These are phyloP conservation scores for Heliconius cydno DNA, from an alignment of 2,888 invertebrate genomes.

Conservation along the genomic window DNA sequence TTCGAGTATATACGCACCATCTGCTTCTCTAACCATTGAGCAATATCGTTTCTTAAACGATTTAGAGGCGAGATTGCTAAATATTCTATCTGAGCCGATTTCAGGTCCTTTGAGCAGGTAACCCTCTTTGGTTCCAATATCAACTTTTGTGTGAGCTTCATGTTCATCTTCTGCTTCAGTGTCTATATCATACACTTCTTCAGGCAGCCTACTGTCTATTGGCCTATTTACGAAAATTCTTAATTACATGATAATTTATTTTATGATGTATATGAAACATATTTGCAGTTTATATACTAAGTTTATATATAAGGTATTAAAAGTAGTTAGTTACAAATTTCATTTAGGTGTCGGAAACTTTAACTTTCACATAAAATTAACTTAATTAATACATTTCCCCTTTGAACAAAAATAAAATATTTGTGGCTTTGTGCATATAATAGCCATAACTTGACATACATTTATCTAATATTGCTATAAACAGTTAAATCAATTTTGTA, in stretches of 20 bases:
- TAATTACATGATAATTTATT: background rate
- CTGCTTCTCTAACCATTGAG: constrained; percentile 94
- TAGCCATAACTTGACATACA: background rate
- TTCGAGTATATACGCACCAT: constrained; percentile 95
- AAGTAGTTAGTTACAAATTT: no score
- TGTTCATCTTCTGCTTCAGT: constrained; percentile 92
- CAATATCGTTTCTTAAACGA: constrained; percentile 96
- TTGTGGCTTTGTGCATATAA: background rate
- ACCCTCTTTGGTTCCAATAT: constrained; percentile 94
- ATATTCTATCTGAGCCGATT: constrained; percentile 94
- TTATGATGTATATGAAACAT: no score
- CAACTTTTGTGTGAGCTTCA: constrained; percentile 87
- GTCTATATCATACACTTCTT: constrained; percentile 95
- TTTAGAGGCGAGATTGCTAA: constrained; percentile 95
- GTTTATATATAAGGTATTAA: no score
- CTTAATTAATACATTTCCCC: background rate
- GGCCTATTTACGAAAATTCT: constrained; percentile 58
- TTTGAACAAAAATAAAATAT: background rate
- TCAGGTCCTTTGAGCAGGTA: constrained; percentile 96
- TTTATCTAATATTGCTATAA: background rate
- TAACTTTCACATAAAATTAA: background rate
- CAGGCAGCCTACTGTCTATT: constrained; percentile 77
- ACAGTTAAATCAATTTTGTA: no score
- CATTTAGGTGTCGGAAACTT: no score
- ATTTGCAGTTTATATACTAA: no score